Base-by-base conservation (phyloP, 2,888 invertebrate species). In the Odontothrips loti region DNA sequence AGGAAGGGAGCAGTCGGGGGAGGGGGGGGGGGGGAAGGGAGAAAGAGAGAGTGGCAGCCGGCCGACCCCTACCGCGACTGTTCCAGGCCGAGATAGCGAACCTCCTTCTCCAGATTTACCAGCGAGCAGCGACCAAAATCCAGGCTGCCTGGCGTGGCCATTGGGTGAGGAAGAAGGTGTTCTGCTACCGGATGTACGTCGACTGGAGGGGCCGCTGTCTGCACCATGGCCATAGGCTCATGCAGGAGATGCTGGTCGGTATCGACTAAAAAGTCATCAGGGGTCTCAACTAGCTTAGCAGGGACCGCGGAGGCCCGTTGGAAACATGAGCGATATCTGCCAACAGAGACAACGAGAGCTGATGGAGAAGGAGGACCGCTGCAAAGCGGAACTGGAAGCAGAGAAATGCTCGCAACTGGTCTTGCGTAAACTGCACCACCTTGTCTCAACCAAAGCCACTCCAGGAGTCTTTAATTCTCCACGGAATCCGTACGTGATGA, bases 231-330 rank as follows among this genome's bases (percentile, higher is more conserved):
- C 68, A 27, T 9, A 1, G 12, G 12, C 68, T 75, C 68, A 75
- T 75, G 68, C 68, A 75, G 68, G 68, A 75, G 68, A 75, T 75
- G 68, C 23, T 75, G 68, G 68, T 75, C n/a, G n/a, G 68, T 43
- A 6, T 6, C 34, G 34, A n/a, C n/a, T n/a, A n/a, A n/a, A n/a
- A n/a, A n/a, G n/a, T n/a, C n/a, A n/a, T n/a, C n/a, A n/a, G n/a
- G 27, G n/a, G 68, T 23, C 68, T 27, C 34, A 2, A 2, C 6
- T 43, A 43, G 34, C 34, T 43, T 6, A 2, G 34, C 6, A 6
- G 34, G 34, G 34, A 43, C 34, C 17, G 15, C 15, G 51, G 51
- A 51, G 51, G 58, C 58, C 15, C 17, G 58, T 15, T 51, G 48
- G 51, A 10, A 6, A 20, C 51, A 10, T 51, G 20, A 51, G 51